Percentiles rank a stretch among this genome's conserved stretches.
These are phyloP conservation scores for Brachypterus glaber DNA, from an alignment of 2,888 invertebrate genomes.

Conservation along the genomic window DNA sequence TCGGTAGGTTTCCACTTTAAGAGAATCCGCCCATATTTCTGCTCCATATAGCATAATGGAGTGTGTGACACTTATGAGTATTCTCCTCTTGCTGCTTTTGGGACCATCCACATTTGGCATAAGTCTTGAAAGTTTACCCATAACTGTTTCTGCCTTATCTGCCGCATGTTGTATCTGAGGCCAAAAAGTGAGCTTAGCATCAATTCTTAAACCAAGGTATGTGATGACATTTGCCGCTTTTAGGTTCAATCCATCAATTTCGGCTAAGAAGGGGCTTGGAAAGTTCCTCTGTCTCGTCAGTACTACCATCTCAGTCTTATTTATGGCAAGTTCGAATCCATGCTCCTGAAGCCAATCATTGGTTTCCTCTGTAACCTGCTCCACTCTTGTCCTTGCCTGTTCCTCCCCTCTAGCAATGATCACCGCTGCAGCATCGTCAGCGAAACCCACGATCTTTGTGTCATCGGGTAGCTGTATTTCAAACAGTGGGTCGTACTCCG, in stretches of 20 bases:
- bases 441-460: neutral
- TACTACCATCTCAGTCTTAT: neutral
- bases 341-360: neutral
- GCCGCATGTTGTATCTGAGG: too few species aligned
- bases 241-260: constrained; percentile 1
- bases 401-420: neutral
- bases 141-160: too few species aligned
- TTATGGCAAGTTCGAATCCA: neutral
- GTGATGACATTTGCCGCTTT: neutral
- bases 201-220: neutral
- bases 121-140: too few species aligned
- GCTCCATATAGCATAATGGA: too few species aligned
- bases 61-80: too few species aligned
- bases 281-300: constrained; percentile 1
- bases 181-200: neutral
- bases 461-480: neutral
- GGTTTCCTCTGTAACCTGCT: neutral
- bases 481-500: neutral
- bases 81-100: too few species aligned
- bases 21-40: too few species aligned
- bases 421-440: neutral
- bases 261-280: neutral
- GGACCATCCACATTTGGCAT: too few species aligned
- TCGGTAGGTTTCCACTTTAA: too few species aligned
- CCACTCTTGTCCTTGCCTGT: constrained; percentile 1